Evolutionary conservation across 2,797 vertebrate genomes (phyloP).

Genomic region (Thaleichthys pacificus): DNA sequence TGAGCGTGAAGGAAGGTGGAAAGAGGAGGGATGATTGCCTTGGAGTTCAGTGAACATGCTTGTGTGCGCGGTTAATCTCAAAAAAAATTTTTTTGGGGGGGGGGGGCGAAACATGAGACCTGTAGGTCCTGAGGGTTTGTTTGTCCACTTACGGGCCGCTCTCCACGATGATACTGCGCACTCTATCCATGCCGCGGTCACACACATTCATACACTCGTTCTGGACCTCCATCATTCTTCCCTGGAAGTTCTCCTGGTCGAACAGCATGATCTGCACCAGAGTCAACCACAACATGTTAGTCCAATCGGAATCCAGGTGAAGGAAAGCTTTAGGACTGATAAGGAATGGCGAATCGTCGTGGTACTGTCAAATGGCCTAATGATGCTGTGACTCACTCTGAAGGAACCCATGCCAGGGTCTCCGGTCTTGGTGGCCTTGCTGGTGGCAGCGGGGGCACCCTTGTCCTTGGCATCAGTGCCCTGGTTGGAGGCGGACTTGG

Average conservation of each 20-base stretch:
- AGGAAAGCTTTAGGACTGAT: too few relatives aligned
- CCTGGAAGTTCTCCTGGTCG: slow-evolving; percentile 97
- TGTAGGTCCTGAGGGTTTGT: neutral
- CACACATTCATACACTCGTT: slow-evolving; percentile 89
- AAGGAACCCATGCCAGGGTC: slow-evolving; percentile 81
- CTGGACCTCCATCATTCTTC: slow-evolving; percentile 86
- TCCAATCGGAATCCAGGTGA: too few relatives aligned
- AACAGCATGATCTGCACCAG: slow-evolving; percentile 83
- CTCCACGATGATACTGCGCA: slow-evolving; percentile 89
- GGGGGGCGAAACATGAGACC: neutral
- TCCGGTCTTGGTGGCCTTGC: slow-evolving; percentile 79
- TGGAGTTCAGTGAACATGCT: neutral
- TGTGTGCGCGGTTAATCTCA: neutral
- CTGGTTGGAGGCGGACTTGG: slow-evolving; percentile 81
- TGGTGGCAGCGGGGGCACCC: slow-evolving; percentile 74
- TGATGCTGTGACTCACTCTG: slow-evolving; percentile 80
- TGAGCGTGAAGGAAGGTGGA: neutral
- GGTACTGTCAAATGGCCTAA: neutral
- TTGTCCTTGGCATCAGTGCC: slow-evolving; percentile 86
- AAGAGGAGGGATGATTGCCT: neutral
- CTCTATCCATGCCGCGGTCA: slow-evolving; percentile 86
- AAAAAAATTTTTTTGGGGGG: neutral
- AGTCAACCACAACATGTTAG: neutral
- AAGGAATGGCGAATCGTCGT: too few relatives aligned
- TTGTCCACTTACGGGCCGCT: slow-evolving; percentile 90